Conservation (phyloP, 1,140 invertebrate species). For the Musca domestica region DNA sequence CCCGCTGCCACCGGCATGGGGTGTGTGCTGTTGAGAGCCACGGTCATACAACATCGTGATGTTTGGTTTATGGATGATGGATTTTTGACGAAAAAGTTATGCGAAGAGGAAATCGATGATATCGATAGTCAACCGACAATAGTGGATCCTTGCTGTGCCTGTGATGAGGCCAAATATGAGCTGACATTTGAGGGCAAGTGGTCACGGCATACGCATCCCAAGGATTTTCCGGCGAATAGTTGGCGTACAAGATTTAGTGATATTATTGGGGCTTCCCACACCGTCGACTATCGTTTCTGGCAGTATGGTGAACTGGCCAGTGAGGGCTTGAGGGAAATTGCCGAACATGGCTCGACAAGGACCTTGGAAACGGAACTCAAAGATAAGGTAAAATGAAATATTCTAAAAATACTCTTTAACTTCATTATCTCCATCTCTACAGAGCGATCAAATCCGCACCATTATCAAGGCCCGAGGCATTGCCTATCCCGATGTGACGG, state of each 20-base stretch:
- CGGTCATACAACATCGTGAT: conserved; percentile 77
- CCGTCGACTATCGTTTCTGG: conserved; percentile 88
- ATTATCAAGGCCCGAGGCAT: conserved; percentile 97
- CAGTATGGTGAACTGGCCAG: conserved; percentile 81
- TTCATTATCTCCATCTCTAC: no score
- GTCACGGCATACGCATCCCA: conserved; percentile 97
- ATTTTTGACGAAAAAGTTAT: conserved; percentile 70
- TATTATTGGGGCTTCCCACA: conserved; percentile 95
- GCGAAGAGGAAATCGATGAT: conserved; percentile 70
- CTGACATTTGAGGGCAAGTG: conserved; percentile 94
- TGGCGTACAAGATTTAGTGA: conserved; percentile 93
- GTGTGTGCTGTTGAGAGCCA: conserved; percentile 74
- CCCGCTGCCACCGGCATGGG: conserved; percentile 69
- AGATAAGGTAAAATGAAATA: conserved; percentile 75
- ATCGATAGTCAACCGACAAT: conserved; percentile 71
- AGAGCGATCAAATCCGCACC: conserved; percentile 91
- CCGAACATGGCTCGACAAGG: conserved; percentile 88
- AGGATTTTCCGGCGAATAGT: conserved; percentile 87
- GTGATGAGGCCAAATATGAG: conserved; percentile 92
- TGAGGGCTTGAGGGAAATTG: conserved; percentile 87
- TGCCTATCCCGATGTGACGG: conserved; percentile 89
- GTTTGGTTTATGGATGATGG: conserved; percentile 88
- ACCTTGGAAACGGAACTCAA: conserved; percentile 94
- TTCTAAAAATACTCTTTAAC: no score
- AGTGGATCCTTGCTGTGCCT: conserved; percentile 80